phyloP scores from a whole-genome alignment of 30 jellyfish, hydroid and myxozoan genomes.

The Cassiopea xamachana region DNA sequence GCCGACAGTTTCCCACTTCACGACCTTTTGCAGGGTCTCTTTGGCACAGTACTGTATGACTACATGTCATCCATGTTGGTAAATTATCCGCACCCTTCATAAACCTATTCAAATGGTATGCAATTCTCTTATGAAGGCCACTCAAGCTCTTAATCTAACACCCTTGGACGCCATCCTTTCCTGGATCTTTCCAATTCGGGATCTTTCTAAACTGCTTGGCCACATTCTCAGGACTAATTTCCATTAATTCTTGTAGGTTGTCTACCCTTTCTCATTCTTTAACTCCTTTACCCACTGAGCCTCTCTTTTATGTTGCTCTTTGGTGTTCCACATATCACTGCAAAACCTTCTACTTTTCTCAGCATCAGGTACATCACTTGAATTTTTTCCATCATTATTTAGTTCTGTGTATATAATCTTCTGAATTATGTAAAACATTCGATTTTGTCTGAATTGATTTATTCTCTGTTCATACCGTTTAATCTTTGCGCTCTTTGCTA shows the following conservation, averaged over 20 bases:
- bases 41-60: conserved; percentile 50
- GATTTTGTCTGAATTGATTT: conserved; percentile 21
- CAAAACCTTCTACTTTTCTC: conserved; percentile 25
- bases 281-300: conserved; percentile 29
- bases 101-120: conserved; percentile 47
- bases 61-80: conserved; percentile 51
- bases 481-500: conserved; percentile 37
- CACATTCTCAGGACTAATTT: conserved; percentile 3
- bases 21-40: conserved; percentile 49
- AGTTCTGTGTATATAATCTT: conserved; percentile 13
- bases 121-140: conserved; percentile 21
- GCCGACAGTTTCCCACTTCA: conserved; percentile 56
- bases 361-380: too few species aligned
- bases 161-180: conserved; percentile 49
- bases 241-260: conserved; percentile 7
- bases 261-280: conserved; percentile 9
- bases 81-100: conserved; percentile 11
- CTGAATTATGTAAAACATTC: conserved; percentile 49
- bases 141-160: conserved; percentile 21
- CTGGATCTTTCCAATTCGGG: conserved; percentile 50
- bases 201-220: conserved; percentile 12
- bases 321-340: conserved; percentile 17
- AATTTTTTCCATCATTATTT: conserved; percentile 23
- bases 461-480: conserved; percentile 41
- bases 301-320: conserved; percentile 12